phyloP scores from a whole-genome alignment of 2,113 vertebrate species.

The human (Homo sapiens) region DNA sequence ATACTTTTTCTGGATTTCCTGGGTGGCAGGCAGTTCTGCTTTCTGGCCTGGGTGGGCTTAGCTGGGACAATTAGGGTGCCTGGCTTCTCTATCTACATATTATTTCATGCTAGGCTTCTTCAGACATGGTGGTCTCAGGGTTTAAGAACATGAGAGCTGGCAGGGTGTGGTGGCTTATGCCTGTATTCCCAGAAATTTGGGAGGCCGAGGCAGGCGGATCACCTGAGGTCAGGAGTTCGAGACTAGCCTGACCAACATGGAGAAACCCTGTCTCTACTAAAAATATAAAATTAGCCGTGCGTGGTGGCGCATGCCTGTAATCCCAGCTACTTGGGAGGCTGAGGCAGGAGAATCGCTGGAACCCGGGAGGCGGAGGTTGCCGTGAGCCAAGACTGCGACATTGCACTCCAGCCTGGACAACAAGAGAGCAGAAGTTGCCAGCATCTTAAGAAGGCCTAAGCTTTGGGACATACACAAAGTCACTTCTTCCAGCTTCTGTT shows the following conservation, averaged over 20 bases:
- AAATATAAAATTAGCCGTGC: too few relatives aligned
- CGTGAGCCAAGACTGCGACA: rapidly evolving
- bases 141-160: neutral
- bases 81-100: neutral
- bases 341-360: too few relatives aligned
- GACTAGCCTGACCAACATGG: too few relatives aligned
- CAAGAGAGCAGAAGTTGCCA: neutral
- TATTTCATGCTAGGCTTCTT: neutral
- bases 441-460: neutral
- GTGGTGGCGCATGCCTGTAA: too few relatives aligned
- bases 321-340: too few relatives aligned
- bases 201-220: too few relatives aligned
- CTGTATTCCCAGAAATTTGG: too few relatives aligned
- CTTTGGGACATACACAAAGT: neutral
- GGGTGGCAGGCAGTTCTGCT: neutral
- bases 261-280: too few relatives aligned
- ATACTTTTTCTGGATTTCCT: neutral
- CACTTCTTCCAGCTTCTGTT: neutral
- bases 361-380: too few relatives aligned
- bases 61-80: rapidly evolving
- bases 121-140: neutral
- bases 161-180: too few relatives aligned
- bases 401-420: too few relatives aligned
- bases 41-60: neutral
- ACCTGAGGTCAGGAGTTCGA: too few relatives aligned